Conservation (phyloP, 2,797 vertebrate species). For the Acrocephalus scirpaceus region DNA sequence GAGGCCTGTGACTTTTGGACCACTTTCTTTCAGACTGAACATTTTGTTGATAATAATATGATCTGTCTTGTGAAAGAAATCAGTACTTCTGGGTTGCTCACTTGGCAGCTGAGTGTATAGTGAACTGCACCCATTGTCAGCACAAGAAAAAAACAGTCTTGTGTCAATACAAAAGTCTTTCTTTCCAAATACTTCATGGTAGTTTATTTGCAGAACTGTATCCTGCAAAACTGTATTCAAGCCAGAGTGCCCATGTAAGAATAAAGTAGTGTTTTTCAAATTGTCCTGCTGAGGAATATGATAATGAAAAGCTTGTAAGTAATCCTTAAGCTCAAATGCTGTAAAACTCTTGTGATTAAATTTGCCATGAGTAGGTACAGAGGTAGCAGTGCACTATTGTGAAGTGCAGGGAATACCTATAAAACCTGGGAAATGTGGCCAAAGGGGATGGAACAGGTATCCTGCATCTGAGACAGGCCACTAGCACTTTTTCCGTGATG, state of each 20-base stretch:
- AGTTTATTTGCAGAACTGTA: background rate
- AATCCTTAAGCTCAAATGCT: background rate
- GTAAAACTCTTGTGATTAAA: background rate
- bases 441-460: background rate
- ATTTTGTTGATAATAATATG: conserved; percentile 7
- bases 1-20: background rate
- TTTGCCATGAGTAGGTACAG: background rate
- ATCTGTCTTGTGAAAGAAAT: conserved; percentile 4
- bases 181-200: background rate
- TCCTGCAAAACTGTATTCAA: background rate
- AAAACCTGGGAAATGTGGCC: background rate
- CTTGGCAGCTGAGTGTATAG: background rate
- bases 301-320: conserved; percentile 1
- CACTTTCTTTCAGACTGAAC: background rate
- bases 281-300: background rate
- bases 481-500: background rate
- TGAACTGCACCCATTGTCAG: background rate
- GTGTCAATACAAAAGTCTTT: background rate
- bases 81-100: background rate
- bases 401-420: background rate
- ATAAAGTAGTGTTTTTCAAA: background rate
- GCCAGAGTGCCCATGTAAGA: background rate
- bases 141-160: background rate
- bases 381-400: background rate
- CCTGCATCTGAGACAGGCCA: background rate